These are phyloP conservation scores for Gastrophryne carolinensis DNA, from an alignment of 2,797 vertebrate species.

Conservation along the genomic window DNA sequence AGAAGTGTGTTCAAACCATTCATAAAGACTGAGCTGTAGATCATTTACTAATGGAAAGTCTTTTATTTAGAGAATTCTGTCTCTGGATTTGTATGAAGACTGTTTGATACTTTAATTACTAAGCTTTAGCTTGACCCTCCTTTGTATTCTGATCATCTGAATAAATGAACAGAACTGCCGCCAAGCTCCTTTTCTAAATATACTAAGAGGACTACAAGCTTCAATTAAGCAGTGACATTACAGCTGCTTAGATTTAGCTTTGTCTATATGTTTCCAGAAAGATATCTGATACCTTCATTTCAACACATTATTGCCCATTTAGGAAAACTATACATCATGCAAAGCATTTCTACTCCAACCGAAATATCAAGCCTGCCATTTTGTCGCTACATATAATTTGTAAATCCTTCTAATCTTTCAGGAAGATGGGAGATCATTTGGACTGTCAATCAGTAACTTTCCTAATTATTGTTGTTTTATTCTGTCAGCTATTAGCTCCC, in stretches of 20 bases:
- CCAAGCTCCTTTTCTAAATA: background rate
- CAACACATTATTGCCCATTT: constrained; percentile 56
- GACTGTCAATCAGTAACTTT: constrained; percentile 53
- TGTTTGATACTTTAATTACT: too few species aligned
- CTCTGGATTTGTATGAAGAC: too few species aligned
- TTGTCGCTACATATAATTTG: constrained; percentile 50
- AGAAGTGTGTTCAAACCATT: too few species aligned
- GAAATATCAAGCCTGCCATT: constrained; percentile 49
- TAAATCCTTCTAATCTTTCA: constrained; percentile 57
- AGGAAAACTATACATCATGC: constrained; percentile 54
- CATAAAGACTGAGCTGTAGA: too few species aligned
- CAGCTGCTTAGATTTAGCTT: constrained; percentile 3
- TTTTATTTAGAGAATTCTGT: too few species aligned
- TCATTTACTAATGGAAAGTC: too few species aligned
- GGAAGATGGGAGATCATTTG: constrained; percentile 46
- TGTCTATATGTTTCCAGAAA: background rate
- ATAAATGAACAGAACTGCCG: too few species aligned
- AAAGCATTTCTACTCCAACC: constrained; percentile 29
- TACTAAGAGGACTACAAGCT: background rate
- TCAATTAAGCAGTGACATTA: background rate
- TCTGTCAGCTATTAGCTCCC: constrained; percentile 52
- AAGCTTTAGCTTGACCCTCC: too few species aligned
- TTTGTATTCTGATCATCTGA: too few species aligned
- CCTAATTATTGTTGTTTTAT: constrained; percentile 55
- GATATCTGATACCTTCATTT: constrained; percentile 38